A percentile compares a stretch with the other conserved stretches of the same genome.
phyloP scores from a whole-genome alignment of 2,888 invertebrate genomes.

The Agonopterix heracliana region DNA sequence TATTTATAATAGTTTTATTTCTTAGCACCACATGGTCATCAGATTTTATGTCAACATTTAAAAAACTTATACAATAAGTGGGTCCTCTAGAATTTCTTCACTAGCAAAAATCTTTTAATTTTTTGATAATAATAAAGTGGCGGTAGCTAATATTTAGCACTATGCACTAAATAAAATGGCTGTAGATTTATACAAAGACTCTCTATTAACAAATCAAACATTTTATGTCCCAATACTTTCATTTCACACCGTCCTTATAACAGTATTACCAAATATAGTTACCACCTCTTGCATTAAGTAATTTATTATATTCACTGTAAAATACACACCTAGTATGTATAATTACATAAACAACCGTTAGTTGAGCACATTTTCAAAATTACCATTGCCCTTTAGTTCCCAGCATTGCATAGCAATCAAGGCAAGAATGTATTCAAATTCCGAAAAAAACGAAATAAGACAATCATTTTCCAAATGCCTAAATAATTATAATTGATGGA shows the following conservation, averaged over 20 bases:
- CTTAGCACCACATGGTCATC: constrained; percentile 47
- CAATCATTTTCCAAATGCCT: no score
- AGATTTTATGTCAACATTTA: not conserved
- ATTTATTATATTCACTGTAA: no score
- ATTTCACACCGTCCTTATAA: no score
- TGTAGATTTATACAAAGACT: not conserved
- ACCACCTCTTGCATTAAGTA: no score
- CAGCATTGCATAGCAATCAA: constrained; percentile 60
- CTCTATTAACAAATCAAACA: no score
- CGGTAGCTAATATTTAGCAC: not conserved
- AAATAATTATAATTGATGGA: no score
- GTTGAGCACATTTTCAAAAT: constrained; percentile 50
- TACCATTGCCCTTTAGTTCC: constrained; percentile 32
- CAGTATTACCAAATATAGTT: no score
- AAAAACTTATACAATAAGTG: not conserved
- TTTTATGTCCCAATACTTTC: no score
- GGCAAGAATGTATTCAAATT: constrained; percentile 40
- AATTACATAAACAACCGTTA: constrained; percentile 21
- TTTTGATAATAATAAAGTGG: no score
- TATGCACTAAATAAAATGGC: not conserved
- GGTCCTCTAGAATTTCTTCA: no score
- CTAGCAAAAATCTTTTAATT: constrained; percentile 10
- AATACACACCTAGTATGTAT: no score
- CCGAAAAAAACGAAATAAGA: no score
- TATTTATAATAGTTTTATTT: constrained; percentile 34